Evolutionary conservation across 2,113 vertebrate species (phyloP).

Genomic region (Eurypyga helias): DNA sequence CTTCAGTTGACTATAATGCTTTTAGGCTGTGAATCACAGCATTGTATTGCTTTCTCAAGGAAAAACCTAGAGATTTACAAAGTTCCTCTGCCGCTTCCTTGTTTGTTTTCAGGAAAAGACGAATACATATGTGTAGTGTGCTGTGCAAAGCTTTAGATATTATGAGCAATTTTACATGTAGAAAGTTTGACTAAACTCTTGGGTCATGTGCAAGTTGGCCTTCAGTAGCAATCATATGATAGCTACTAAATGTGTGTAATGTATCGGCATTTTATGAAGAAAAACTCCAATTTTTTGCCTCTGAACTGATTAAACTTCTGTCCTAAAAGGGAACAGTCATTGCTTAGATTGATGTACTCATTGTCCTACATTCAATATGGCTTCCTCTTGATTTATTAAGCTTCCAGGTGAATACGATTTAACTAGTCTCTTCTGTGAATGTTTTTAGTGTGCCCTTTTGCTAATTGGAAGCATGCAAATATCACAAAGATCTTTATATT

Average conservation of each 20-base stretch:
- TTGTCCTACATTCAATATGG: background rate
- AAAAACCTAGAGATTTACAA: background rate
- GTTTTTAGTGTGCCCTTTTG: constrained; percentile 36
- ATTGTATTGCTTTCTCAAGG: background rate
- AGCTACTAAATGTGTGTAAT: background rate
- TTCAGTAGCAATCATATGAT: background rate
- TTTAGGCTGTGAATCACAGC: background rate
- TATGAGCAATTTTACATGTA: background rate
- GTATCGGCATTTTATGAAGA: background rate
- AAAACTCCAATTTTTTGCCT: constrained; percentile 13
- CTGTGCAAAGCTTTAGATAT: background rate
- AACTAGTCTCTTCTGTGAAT: constrained; percentile 2
- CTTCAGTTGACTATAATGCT: background rate
- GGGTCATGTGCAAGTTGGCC: background rate
- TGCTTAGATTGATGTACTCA: constrained; percentile 43
- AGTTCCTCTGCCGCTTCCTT: background rate
- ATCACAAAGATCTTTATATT: background rate
- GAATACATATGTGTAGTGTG: background rate
- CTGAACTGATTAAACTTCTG: constrained; percentile 38
- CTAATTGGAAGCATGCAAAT: constrained; percentile 61
- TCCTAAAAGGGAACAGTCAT: constrained; percentile 29
- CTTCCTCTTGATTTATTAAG: constrained; percentile 65
- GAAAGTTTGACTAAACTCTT: background rate
- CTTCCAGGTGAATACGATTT: constrained; percentile 26
- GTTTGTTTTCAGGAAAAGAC: background rate